A percentile compares a stretch with the other conserved stretches of the same genome.
These are phyloP conservation scores for Echinometra lucunter DNA, from an alignment of 53 echinoderm and acorn worm species.

Conservation along the genomic window DNA sequence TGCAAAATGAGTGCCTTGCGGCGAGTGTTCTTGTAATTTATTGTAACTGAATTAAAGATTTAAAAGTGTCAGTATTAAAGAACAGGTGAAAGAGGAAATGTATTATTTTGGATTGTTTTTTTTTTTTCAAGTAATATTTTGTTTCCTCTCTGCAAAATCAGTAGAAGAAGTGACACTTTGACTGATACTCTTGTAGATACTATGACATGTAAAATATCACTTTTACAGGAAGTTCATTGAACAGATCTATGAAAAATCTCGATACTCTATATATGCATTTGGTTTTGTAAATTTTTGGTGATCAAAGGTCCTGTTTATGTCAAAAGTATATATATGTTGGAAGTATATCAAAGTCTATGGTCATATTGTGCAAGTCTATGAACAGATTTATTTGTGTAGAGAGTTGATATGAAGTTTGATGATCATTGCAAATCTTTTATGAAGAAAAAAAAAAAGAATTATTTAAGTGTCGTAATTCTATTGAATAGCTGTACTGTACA, in stretches of 20 bases:
- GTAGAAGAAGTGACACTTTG: conserved; percentile 18
- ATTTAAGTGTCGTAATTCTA: conserved; percentile 39
- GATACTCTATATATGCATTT: conserved; percentile 67
- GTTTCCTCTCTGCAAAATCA: conserved; percentile 44
- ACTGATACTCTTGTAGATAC: conserved; percentile 42
- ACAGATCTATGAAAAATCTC: conserved; percentile 36
- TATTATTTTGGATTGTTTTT: conserved; percentile 54
- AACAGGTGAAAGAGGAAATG: conserved; percentile 18
- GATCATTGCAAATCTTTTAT: conserved; percentile 32
- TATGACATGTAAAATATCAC: not conserved
- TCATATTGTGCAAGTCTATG: conserved; percentile 56
- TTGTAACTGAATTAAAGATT: conserved; percentile 35
- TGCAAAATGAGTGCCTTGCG: conserved; percentile 71
- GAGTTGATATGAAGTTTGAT: conserved; percentile 3
- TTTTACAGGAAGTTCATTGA: not conserved
- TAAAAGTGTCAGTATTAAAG: conserved; percentile 66
- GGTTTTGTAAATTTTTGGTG: conserved; percentile 70
- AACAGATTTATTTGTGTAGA: conserved; percentile 66
- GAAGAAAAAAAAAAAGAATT: conserved; percentile 2
- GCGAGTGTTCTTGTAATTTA: conserved; percentile 65
- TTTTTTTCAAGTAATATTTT: conserved; percentile 35
- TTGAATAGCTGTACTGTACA: conserved; percentile 28
- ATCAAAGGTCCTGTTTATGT: conserved; percentile 65
- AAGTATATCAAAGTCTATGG: conserved; percentile 58
- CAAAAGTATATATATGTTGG: conserved; percentile 69